These are phyloP conservation scores for Pammene aurita DNA, from an alignment of 2,888 invertebrate genomes.

Conservation along the genomic window DNA sequence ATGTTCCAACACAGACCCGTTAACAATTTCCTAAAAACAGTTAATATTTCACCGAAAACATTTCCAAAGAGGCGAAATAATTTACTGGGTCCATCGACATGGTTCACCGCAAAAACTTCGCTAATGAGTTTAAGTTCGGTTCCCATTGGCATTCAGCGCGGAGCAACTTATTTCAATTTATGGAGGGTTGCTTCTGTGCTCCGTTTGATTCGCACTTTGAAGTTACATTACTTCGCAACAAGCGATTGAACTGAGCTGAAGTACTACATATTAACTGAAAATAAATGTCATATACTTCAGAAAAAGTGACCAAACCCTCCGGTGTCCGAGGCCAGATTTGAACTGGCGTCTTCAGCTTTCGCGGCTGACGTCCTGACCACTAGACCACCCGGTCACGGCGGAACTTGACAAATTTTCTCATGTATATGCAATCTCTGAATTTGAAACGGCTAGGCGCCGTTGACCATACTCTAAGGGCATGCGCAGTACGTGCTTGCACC, in stretches of 20 bases:
- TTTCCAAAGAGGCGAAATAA: constrained; percentile 43
- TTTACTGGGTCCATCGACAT: constrained; percentile 43
- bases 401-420: too few species aligned
- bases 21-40: background rate
- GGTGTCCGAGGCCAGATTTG: too few species aligned
- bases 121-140: constrained; percentile 50
- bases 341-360: too few species aligned
- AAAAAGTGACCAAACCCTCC: too few species aligned
- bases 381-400: too few species aligned
- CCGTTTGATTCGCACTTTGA: constrained; percentile 36
- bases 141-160: constrained; percentile 45
- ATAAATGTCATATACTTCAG: too few species aligned
- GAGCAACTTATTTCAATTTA: constrained; percentile 51
- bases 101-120: constrained; percentile 47
- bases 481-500: too few species aligned
- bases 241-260: background rate
- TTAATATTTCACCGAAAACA: constrained; percentile 25
- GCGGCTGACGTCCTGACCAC: too few species aligned
- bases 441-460: too few species aligned
- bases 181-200: constrained; percentile 44
- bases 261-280: background rate
- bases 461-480: too few species aligned
- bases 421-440: too few species aligned
- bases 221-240: constrained; percentile 28
- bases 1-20: too few species aligned